Evolutionary conservation across 2,797 vertebrate species (phyloP).

Genomic region (Falco columbarius): DNA sequence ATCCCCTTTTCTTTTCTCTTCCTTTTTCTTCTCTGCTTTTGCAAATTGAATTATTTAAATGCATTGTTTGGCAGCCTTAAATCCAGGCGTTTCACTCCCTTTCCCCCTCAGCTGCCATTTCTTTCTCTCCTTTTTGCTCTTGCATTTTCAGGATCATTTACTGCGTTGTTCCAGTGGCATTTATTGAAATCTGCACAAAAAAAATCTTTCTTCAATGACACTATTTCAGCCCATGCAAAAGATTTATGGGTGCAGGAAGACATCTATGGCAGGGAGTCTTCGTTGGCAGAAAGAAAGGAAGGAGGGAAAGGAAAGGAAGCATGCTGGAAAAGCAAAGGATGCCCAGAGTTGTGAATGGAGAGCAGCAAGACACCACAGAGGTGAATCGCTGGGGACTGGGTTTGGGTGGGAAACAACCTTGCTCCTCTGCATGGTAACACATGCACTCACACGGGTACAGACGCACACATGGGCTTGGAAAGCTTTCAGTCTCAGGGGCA

Average conservation of each 20-base stretch:
- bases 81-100: constrained; percentile 15
- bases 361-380: not conserved
- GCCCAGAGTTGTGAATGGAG: not conserved
- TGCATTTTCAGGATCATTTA: constrained; percentile 71
- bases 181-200: constrained; percentile 69
- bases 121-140: constrained; percentile 51
- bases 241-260: constrained; percentile 63
- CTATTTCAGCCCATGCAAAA: constrained; percentile 26
- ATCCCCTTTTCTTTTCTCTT: not conserved
- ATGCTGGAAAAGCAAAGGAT: not conserved
- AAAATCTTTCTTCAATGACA: constrained; percentile 42
- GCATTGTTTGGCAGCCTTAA: constrained; percentile 69
- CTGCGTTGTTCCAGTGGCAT: constrained; percentile 38
- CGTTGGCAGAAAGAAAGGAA: not conserved
- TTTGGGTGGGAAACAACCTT: not conserved
- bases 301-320: not conserved
- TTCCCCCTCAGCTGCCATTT: constrained; percentile 54
- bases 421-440: accelerated
- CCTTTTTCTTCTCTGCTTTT: constrained; percentile 15
- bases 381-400: accelerated
- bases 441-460: accelerated
- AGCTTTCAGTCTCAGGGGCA: not conserved
- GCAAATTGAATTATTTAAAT: constrained; percentile 72
- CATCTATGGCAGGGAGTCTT: constrained; percentile 15
- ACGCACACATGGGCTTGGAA: accelerated